Evolutionary conservation across 2,888 invertebrate genomes (phyloP).

Genomic region (Chaetogeoica ovagalla): DNA sequence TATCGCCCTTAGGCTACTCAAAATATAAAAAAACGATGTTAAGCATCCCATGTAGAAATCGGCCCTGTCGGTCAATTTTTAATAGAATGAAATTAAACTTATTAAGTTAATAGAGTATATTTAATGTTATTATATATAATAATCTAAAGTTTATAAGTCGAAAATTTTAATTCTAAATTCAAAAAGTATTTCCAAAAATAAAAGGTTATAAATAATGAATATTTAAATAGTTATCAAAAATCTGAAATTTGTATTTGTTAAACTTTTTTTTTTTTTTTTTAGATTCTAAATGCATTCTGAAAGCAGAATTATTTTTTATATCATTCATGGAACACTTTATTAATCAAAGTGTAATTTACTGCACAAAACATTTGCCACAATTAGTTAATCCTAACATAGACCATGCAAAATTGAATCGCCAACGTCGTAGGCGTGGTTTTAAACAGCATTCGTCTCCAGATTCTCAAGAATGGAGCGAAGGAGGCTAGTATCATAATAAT

Average conservation of each 20-base stretch:
- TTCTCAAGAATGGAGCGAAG: slow-evolving; percentile 49
- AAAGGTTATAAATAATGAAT: too few relatives aligned
- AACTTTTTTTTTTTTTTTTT: background rate
- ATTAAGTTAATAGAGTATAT: too few relatives aligned
- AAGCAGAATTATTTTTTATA: slow-evolving; percentile 39
- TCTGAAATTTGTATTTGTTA: background rate
- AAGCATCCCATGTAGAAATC: too few relatives aligned
- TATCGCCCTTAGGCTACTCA: too few relatives aligned
- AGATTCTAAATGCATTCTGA: slow-evolving; percentile 14
- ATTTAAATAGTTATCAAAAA: too few relatives aligned
- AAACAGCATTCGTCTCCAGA: slow-evolving; percentile 38
- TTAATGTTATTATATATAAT: too few relatives aligned
- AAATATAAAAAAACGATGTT: too few relatives aligned
- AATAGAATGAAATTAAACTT: too few relatives aligned
- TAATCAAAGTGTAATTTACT: slow-evolving; percentile 30
- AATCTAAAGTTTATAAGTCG: too few relatives aligned
- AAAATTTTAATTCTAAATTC: too few relatives aligned
- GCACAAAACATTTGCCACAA: slow-evolving; percentile 21
- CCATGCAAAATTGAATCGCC: slow-evolving; percentile 27
- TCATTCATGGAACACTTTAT: slow-evolving; percentile 40
- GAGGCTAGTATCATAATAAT: slow-evolving; percentile 30
- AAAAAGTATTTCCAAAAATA: too few relatives aligned
- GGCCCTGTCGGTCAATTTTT: too few relatives aligned
- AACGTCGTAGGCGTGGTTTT: slow-evolving; percentile 47
- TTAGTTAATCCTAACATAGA: slow-evolving; percentile 38